Base-by-base conservation (phyloP, 2,888 invertebrate species). In the Mayetiola destructor region DNA sequence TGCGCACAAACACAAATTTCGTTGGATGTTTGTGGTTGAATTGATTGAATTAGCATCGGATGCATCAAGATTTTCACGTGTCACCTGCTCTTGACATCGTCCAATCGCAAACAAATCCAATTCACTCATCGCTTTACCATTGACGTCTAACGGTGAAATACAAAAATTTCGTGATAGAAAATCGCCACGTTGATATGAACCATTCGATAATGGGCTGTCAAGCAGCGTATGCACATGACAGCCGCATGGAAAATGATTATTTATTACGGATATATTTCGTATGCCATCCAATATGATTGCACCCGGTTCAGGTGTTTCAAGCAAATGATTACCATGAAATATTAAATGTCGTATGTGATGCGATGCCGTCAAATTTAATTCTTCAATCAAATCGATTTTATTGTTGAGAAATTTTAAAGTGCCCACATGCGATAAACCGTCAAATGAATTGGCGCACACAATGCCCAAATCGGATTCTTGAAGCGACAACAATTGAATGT, bases 221-320 rank as follows among this genome's bases (percentile, higher is more conserved):
- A 88, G 74, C 32, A 90, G 78, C 58, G 85, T 81, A 65, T 85
- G 85, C 55, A 85, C 78, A 63, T 87, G 88, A 66, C 90, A 91
- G 71, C 89, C 88, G 69, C 90, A 91, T 2, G 89, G 89, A 67
- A 90, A 83, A 67, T 88, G 88, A 70, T 91, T 91, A 55, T 82
- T 80, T 58, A 80, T 75, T 64, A 88, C 82, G 65, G 82, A 80
- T 60, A 89, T 72, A 63, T 78, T 79, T 60, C 82, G 82, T 56
- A 88, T 85, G n/a, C 79, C 79, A 61, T 84, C 79, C 53, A 84
- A 74, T n/a, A 80, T 75, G 57, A 89, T 78, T 36, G 80, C 77
- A 62, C 81, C 83, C 2, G 78, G 72, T 62, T 76, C 71, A 57
- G 89, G 89, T 0, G 84, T 81, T 65, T 86, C 86, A 59, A 90